Base-by-base conservation (phyloP, 2,797 vertebrate genomes). In the Pygocentrus nattereri region DNA sequence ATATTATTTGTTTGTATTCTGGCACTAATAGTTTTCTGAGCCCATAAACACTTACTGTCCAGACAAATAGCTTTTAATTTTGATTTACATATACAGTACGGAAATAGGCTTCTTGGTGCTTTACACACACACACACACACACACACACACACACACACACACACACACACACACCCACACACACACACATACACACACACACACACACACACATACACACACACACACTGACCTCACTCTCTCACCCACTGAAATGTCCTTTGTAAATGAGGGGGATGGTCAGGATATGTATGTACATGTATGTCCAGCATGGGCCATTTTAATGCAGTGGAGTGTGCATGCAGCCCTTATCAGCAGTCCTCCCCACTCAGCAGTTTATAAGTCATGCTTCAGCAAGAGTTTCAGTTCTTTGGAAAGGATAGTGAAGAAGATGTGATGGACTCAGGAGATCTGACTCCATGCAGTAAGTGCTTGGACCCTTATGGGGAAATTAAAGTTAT, bases 331-430 rank as follows among this genome's bases (percentile, higher is more conserved):
- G 16, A 25, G 1, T 52, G 4, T 30, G 27, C 30, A 44, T 44
- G 11, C n/a, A 8, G 59, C 27, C 25, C 59, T 62, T 15, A 27
- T 4, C 62, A 38, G 31, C n/a, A 1, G 12, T 10, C 58, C 5
- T 4, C 15, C 25, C 23, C 25, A 30, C 18, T 61, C n/a, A 58
- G n/a, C 56, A 18, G 59, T 27, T 67, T 18, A 1, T n/a, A 19
- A 21, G 8, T 77, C 70, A 86, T 92, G 87, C 88, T 90, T 58
- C 90, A 83, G 27, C 88, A 92, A 61, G 91, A 93, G 81, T 91
- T 85, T 88, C 91, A 91, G 90, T 87, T 93, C 85, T 87, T 91
- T 59, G 25, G 89, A 50, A 71, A 86, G 67, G 91, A 92, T 74
- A 87, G 85, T 70, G 82, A 49, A 86, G 88, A 67, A 0, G 34